Percentiles rank a stretch among this genome's conserved stretches.
These are phyloP conservation scores for Coelopa pilipes DNA, from an alignment of 2,888 invertebrate genomes.

Conservation along the genomic window DNA sequence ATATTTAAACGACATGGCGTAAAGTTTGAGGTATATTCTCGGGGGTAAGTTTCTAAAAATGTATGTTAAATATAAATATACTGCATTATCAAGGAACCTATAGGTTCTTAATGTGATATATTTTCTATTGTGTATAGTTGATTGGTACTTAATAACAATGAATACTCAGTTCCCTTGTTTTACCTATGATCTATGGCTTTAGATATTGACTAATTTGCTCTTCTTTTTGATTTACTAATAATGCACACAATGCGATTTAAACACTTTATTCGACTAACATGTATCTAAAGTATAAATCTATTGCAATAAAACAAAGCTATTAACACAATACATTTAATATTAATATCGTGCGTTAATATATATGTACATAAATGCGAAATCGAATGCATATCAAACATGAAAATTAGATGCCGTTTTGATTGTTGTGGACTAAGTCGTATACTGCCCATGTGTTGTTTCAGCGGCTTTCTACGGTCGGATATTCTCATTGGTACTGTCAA, in stretches of 20 bases:
- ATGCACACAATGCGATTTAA: too few species aligned
- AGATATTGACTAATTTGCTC: too few species aligned
- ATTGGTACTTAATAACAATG: too few species aligned
- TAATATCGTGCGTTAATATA: conserved; percentile 27
- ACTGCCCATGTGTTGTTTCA: conserved; percentile 76
- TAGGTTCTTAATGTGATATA: too few species aligned
- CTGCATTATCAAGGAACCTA: too few species aligned
- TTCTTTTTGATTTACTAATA: too few species aligned
- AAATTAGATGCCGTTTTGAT: conserved; percentile 64
- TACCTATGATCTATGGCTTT: too few species aligned
- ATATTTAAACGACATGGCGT: conserved; percentile 89
- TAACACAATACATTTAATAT: conserved; percentile 39
- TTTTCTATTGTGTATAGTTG: too few species aligned
- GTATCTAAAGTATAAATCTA: not conserved
- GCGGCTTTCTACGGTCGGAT: conserved; percentile 94
- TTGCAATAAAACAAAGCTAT: not conserved
- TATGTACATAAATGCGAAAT: conserved; percentile 23
- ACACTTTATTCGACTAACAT: not conserved
- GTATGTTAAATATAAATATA: too few species aligned
- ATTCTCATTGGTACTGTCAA: conserved; percentile 82
- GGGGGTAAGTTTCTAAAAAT: conserved; percentile 77
- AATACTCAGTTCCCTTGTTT: too few species aligned
- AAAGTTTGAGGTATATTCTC: conserved; percentile 91
- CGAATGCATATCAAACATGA: conserved; percentile 38
- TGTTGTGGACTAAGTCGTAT: conserved; percentile 67